These are phyloP conservation scores for Fopius arisanus DNA, from an alignment of 1,140 invertebrate genomes.

Conservation along the genomic window DNA sequence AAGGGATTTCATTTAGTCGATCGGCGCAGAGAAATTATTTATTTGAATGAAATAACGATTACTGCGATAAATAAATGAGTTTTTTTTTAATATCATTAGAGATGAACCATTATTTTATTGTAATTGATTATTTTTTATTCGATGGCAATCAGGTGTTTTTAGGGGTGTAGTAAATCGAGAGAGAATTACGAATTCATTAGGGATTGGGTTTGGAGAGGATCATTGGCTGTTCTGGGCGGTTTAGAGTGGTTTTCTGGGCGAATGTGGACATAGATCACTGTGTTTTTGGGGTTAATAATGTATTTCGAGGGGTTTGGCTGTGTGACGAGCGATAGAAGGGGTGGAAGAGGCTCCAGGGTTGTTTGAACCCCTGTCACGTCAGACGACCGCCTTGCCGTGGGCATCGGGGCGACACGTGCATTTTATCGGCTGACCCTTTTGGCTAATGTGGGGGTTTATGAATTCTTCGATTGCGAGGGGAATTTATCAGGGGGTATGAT, in stretches of 20 bases:
- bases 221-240: not conserved
- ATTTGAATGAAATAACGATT: no score
- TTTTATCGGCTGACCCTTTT: constrained; percentile 28
- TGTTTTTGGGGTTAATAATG: not conserved
- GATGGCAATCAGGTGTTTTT: no score
- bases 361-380: not conserved
- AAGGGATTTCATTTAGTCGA: not conserved
- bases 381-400: not conserved
- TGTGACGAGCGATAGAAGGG: not conserved
- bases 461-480: not conserved
- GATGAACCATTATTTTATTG: no score
- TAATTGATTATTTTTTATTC: no score
- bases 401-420: constrained; percentile 26
- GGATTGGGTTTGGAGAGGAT: not conserved
- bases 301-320: not conserved
- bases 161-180: not conserved
- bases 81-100: no score
- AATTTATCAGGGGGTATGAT: no score
- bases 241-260: not conserved
- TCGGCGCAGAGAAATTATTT: no score
- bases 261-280: not conserved
- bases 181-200: not conserved
- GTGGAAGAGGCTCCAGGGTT: not conserved
- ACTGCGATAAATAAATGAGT: no score
- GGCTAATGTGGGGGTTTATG: not conserved